phyloP scores from a whole-genome alignment of 2,797 vertebrate species.

The Fringilla coelebs region DNA sequence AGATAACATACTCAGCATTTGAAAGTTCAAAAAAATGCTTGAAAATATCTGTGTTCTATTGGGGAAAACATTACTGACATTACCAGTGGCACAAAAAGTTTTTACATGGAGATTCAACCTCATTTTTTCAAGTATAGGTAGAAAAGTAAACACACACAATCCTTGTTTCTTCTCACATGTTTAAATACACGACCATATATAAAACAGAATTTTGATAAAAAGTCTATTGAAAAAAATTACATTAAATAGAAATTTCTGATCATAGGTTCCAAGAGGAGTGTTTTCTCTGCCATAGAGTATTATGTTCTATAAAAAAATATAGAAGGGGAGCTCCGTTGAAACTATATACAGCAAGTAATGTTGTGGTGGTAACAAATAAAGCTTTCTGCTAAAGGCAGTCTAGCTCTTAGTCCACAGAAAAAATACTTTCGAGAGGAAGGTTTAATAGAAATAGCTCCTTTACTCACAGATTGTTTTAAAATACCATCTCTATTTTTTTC shows the following conservation, averaged over 20 bases:
- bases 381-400: not conserved
- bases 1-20: not conserved
- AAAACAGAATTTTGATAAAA: not conserved
- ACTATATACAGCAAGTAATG: not conserved
- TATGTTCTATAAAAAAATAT: not conserved
- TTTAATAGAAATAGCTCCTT: not conserved
- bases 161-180: not conserved
- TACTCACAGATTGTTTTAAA: not conserved
- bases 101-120: not conserved
- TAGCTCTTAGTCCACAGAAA: not conserved
- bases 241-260: not conserved
- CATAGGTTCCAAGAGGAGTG: not conserved
- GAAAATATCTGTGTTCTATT: not conserved
- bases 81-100: not conserved
- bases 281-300: not conserved
- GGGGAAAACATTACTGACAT: not conserved
- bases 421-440: not conserved
- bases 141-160: not conserved
- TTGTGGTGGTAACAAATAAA: not conserved
- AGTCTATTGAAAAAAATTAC: rapidly evolving
- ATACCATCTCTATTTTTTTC: not conserved
- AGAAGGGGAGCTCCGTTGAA: not conserved
- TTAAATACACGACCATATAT: not conserved
- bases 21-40: not conserved
- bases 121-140: not conserved